Conservation (phyloP, 2,797 vertebrate genomes). For the Sebastes nivosus region DNA sequence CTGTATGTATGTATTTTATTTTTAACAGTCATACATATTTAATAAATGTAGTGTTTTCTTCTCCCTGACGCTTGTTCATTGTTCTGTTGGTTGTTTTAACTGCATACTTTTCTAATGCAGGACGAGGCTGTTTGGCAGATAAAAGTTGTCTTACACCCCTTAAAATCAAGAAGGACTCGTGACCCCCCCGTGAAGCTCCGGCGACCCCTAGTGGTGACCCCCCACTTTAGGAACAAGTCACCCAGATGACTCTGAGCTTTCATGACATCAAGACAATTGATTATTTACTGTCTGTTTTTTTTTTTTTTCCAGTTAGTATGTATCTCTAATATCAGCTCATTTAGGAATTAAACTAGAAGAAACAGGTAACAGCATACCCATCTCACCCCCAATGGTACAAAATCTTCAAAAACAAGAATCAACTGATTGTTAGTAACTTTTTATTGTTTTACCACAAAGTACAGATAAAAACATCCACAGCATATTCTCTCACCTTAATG, state of each 20-base stretch:
- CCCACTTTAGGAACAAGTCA: accelerated
- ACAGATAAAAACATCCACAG: slow-evolving; percentile 79
- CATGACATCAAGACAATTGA: neutral
- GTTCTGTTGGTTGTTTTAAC: too few relatives aligned
- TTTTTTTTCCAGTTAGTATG: neutral
- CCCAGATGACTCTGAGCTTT: neutral
- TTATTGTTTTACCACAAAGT: slow-evolving; percentile 80
- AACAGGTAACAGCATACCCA: neutral
- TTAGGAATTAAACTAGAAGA: neutral
- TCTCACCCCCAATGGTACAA: neutral
- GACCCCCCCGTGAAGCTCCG: too few relatives aligned
- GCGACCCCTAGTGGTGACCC: too few relatives aligned
- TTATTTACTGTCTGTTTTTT: neutral
- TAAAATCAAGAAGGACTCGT: too few relatives aligned
- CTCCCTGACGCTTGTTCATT: too few relatives aligned
- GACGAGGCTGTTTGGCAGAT: too few relatives aligned
- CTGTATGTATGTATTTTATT: too few relatives aligned
- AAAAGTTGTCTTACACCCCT: too few relatives aligned
- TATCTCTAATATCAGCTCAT: neutral
- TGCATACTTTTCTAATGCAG: too few relatives aligned
- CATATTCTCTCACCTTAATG: slow-evolving; percentile 63
- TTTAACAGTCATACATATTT: too few relatives aligned
- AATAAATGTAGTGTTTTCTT: too few relatives aligned
- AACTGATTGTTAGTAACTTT: slow-evolving; percentile 58
- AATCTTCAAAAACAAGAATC: slow-evolving; percentile 25